Percentiles rank a stretch among this genome's conserved stretches.
Conservation (phyloP, 2,888 invertebrate species). For the Harpalus rubripes region DNA sequence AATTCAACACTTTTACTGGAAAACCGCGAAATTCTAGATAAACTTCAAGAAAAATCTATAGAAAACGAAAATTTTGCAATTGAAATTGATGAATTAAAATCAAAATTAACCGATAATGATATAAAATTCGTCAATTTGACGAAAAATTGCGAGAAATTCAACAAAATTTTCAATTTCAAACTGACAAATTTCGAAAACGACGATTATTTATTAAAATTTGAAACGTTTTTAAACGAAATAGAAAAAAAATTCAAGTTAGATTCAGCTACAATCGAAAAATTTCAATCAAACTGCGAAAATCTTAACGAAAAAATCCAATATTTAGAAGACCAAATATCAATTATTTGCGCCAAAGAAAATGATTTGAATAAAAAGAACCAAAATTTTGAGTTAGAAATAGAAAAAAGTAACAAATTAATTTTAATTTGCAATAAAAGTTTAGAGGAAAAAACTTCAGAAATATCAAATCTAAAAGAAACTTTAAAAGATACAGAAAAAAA, state of each 20-base stretch:
- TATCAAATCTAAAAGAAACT: not conserved
- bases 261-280: not conserved
- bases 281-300: not conserved
- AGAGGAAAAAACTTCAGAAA: slow-evolving; percentile 25
- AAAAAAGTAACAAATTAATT: slow-evolving; percentile 32
- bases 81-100: not conserved
- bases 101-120: too few species aligned
- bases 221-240: not conserved
- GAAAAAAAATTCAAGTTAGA: not conserved
- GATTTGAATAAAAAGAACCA: slow-evolving; percentile 14
- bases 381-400: slow-evolving; percentile 43
- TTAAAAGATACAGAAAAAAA: not conserved
- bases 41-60: not conserved
- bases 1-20: not conserved
- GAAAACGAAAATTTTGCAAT: not conserved
- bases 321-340: not conserved
- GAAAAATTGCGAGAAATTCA: not conserved
- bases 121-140: not conserved
- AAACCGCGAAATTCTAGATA: not conserved
- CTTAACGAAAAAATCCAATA: not conserved
- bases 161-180: too few species aligned
- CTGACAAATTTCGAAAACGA: not conserved
- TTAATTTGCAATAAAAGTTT: not conserved
- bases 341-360: not conserved
- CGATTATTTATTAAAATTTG: not conserved